Conservation (phyloP, 2,797 vertebrate genomes). For the Delichon dasypus region DNA sequence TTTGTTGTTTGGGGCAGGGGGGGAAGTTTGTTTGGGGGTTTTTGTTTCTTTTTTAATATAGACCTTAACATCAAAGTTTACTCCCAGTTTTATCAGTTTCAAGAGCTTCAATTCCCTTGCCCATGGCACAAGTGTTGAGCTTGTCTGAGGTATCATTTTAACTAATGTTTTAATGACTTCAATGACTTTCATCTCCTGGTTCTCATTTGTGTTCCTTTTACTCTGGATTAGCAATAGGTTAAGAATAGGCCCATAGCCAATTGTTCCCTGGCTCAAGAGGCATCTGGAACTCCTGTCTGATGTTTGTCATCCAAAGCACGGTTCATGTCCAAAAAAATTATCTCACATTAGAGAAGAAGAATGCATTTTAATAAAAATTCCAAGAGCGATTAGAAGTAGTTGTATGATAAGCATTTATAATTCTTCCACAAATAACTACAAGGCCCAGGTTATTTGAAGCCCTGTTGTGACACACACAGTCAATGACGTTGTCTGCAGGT, state of each 20-base stretch:
- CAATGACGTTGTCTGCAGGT: neutral
- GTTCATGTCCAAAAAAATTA: neutral
- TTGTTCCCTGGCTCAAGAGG: neutral
- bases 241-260: neutral
- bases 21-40: accelerated
- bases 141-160: neutral
- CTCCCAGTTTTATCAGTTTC: neutral
- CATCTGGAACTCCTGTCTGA: neutral
- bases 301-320: neutral
- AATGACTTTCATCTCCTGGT: neutral
- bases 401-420: neutral
- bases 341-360: neutral
- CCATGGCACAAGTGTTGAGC: neutral
- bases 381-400: neutral
- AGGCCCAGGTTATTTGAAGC: neutral
- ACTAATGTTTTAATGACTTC: neutral
- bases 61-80: neutral
- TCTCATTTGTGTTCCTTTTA: neutral
- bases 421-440: neutral
- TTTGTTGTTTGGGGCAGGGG: neutral
- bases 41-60: neutral
- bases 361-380: neutral
- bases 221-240: neutral
- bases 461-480: neutral
- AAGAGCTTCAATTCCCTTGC: neutral